These are phyloP conservation scores for Smutsia gigantea DNA, from an alignment of 2,797 vertebrate species.

Conservation along the genomic window DNA sequence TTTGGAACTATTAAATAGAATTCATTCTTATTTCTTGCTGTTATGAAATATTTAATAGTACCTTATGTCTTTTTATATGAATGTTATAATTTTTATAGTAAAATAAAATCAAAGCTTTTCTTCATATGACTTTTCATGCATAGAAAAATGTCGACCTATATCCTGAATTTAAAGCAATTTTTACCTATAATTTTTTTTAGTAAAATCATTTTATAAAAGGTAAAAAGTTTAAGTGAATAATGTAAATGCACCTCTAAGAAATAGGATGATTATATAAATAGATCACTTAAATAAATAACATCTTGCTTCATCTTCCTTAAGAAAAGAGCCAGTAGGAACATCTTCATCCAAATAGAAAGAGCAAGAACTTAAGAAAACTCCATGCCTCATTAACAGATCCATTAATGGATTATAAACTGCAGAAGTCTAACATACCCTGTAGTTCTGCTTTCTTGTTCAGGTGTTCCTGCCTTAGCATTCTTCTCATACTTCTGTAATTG, in stretches of 20 bases:
- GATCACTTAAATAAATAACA: background rate
- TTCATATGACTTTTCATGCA: background rate
- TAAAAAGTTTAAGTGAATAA: background rate
- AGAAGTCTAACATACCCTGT: background rate
- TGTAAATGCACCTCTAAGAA: background rate
- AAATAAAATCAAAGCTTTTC: background rate
- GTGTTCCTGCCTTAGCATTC: background rate
- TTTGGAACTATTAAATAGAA: conserved; percentile 6
- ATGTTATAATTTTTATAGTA: background rate
- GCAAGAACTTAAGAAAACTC: background rate
- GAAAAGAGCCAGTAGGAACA: background rate
- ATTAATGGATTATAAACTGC: background rate
- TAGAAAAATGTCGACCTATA: background rate
- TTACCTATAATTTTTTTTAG: background rate
- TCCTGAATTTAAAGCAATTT: conserved; percentile 14
- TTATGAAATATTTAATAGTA: background rate
- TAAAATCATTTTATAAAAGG: background rate
- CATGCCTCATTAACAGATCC: background rate
- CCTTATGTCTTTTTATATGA: background rate
- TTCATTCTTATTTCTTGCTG: background rate
- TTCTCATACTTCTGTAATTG: background rate
- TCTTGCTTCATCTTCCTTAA: background rate
- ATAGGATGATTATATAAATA: background rate
- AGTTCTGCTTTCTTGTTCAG: background rate
- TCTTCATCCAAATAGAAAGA: background rate